Conservation (phyloP, 2,888 invertebrate genomes). For the Microplitis manilae region DNA sequence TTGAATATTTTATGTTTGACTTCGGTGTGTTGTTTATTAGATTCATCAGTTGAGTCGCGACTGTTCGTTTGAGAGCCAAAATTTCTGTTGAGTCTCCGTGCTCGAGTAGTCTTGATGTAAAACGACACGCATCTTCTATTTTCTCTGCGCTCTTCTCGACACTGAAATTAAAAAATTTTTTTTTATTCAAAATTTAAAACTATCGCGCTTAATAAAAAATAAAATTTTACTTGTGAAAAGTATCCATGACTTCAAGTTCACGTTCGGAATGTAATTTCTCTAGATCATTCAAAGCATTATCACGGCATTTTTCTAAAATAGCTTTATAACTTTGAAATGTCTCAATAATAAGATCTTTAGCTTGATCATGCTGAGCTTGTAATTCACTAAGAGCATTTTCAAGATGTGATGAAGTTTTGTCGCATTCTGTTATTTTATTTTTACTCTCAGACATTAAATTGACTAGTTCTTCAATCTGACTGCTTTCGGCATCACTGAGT, state of each 20-base stretch:
- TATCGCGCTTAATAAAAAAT: neutral
- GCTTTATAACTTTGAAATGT: constrained; percentile 86
- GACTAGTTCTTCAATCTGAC: constrained; percentile 84
- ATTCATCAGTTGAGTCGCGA: constrained; percentile 83
- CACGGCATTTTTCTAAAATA: constrained; percentile 85
- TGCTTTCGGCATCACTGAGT: constrained; percentile 84
- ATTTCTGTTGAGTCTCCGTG: constrained; percentile 90
- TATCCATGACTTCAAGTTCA: constrained; percentile 92
- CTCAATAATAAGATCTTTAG: constrained; percentile 86
- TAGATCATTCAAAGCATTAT: constrained; percentile 82
- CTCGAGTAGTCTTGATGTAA: constrained; percentile 85
- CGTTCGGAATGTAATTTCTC: constrained; percentile 86
- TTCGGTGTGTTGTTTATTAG: constrained; percentile 88
- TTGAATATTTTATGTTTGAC: constrained; percentile 83
- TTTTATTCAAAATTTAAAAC: neutral
- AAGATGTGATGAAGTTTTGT: constrained; percentile 82
- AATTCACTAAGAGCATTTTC: constrained; percentile 88
- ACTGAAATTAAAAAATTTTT: constrained; percentile 61
- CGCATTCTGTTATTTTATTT: constrained; percentile 83
- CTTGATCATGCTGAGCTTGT: constrained; percentile 89
- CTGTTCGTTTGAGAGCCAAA: constrained; percentile 85
- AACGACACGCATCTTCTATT: constrained; percentile 89
- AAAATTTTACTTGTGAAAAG: constrained; percentile 77
- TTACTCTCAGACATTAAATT: constrained; percentile 83
- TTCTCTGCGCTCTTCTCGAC: constrained; percentile 88